These are phyloP conservation scores for Paedocypris micromegethes DNA, from an alignment of 2,797 vertebrate genomes.

Conservation along the genomic window DNA sequence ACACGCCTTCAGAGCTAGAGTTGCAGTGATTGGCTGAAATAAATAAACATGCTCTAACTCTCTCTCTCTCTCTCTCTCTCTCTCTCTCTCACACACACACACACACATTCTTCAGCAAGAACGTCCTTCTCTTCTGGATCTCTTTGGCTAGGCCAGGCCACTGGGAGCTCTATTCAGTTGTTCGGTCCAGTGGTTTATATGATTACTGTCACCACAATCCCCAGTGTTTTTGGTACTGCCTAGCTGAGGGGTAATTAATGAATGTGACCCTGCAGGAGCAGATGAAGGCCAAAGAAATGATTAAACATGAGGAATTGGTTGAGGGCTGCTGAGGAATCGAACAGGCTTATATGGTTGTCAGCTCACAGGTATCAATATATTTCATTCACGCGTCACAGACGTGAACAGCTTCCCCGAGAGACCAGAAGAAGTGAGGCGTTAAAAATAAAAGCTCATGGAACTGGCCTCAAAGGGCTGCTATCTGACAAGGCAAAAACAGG, in stretches of 20 bases:
- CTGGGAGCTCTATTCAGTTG: slow-evolving; percentile 5
- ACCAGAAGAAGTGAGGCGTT: neutral
- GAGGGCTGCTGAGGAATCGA: slow-evolving; percentile 58
- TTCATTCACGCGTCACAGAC: slow-evolving; percentile 53
- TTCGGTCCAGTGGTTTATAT: slow-evolving; percentile 24
- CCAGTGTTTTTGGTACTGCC: slow-evolving; percentile 31
- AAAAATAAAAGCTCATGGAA: slow-evolving; percentile 14
- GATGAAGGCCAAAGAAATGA: slow-evolving; percentile 60
- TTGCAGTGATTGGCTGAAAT: too few species aligned
- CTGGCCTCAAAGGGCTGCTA: neutral
- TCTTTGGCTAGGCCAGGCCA: neutral
- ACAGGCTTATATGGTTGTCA: slow-evolving; percentile 63
- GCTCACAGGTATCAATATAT: slow-evolving; percentile 63
- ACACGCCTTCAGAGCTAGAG: too few species aligned
- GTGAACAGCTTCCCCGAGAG: slow-evolving; percentile 51
- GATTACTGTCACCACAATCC: slow-evolving; percentile 29
- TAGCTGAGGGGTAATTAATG: slow-evolving; percentile 66
- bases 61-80: too few species aligned
- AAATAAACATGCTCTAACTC: too few species aligned
- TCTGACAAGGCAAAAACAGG: slow-evolving; percentile 13
- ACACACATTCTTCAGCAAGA: neutral
- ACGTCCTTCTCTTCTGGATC: neutral
- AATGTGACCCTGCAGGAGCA: slow-evolving; percentile 50
- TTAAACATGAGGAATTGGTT: slow-evolving; percentile 65
- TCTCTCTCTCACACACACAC: too few species aligned